Evolutionary conservation across 2,113 vertebrate species (phyloP), one percentile per base, ranked within the genome.

Genomic region (Tupaia tana): DNA sequence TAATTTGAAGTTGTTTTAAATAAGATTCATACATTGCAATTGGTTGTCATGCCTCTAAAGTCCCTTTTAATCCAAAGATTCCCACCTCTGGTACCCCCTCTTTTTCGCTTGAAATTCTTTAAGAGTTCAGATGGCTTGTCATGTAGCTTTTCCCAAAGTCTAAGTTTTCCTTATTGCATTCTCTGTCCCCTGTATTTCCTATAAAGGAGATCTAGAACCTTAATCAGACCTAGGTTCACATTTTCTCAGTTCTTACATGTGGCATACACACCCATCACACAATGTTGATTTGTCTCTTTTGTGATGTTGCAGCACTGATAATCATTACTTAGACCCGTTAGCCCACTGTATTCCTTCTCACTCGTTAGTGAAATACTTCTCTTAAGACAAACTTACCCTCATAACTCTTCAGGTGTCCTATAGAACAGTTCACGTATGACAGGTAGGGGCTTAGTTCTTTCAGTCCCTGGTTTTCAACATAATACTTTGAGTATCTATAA

Each of bases 391-490:
- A 87, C 22, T 78, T 69, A 24, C 24, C 70, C 29, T 80, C 12
- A 43, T 86, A 61, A 66, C 24, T 67, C 25, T 54, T 70, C 61
- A 77, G 56, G 81, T 52, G 70, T 66, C 16, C 22, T 67, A 22
- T 86, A 25, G 34, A 70, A 16, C 6, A n/a, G 22, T 79, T 84
- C 66, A 20, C 58, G 63, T 16, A 61, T 56, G 59, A 67, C 86
- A 94, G 4, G 7, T 3, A 52, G 25, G 31, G 31, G 7, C 56
- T 93, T 63, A 80, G 54, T 90, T 77, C n/a, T 94, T 85, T 81
- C 31, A 79, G 27, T 91, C 80, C 81, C 77, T 54, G 73, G 56
- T 92, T 87, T 95, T 78, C 89, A 93, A 86, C 82, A 84, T 88
- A 91, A n/a, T 91, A n/a, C 56, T 54, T 54, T 79, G 59, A 92